Conservation (phyloP, 1,140 invertebrate species). For the Anastatus disparis region DNA sequence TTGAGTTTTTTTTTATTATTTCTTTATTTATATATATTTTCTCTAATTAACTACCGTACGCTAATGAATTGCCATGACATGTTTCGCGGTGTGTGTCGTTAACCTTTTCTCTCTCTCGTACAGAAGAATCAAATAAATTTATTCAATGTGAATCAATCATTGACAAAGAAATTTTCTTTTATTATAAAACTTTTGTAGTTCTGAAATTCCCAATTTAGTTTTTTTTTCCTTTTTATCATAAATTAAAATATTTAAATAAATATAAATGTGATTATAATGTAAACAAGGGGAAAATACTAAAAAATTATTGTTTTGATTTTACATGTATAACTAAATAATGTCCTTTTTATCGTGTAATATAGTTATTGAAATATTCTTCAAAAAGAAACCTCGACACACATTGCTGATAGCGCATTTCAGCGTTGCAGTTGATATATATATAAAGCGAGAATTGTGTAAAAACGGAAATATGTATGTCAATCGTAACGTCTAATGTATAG, state of each 20-base stretch:
- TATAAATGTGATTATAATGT: no score
- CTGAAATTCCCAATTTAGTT: no score
- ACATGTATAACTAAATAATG: no score
- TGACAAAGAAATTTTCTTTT: no score
- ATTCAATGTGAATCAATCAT: no score
- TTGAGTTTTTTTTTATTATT: neutral
- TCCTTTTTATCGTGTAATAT: no score
- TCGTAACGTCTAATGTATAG: neutral
- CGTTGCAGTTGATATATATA: neutral
- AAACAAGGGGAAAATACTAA: no score
- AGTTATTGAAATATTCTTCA: neutral
- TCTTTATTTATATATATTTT: conserved; percentile 31
- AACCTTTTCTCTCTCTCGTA: conserved; percentile 45
- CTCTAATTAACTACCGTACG: conserved; percentile 57
- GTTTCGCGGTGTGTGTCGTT: conserved; percentile 54
- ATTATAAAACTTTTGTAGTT: no score
- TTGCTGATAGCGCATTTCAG: conserved; percentile 6
- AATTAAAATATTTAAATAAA: no score
- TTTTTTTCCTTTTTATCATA: no score
- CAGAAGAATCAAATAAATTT: no score
- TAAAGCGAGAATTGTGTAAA: conserved; percentile 5
- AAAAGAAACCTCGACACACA: conserved; percentile 28
- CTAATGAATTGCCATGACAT: conserved; percentile 63
- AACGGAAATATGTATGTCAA: conserved; percentile 27
- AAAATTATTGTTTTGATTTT: no score